These are phyloP conservation scores for Phenganax marumi DNA, from an alignment of 92 coral and sea anemone species.

Conservation along the genomic window DNA sequence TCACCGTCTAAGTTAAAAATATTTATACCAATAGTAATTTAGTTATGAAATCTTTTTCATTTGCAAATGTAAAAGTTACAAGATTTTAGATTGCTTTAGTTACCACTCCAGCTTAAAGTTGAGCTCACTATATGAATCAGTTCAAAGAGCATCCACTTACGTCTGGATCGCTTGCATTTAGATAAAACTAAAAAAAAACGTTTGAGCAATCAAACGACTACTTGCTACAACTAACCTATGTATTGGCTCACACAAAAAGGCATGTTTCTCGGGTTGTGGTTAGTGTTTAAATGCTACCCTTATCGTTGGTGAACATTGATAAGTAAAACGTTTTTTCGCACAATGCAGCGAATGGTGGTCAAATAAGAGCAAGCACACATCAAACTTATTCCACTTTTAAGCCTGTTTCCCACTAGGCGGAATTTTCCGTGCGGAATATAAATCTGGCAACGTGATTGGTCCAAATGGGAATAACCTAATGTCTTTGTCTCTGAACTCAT, in stretches of 20 bases:
- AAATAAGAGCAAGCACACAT: too few species aligned
- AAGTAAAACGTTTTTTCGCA: too few species aligned
- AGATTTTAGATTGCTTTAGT: neutral
- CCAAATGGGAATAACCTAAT: too few species aligned
- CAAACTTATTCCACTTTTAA: too few species aligned
- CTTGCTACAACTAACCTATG: neutral
- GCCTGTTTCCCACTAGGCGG: too few species aligned
- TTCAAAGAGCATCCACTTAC: constrained; percentile 50
- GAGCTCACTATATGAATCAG: neutral
- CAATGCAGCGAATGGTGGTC: too few species aligned
- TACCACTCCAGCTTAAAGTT: too few species aligned
- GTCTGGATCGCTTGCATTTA: constrained; percentile 82
- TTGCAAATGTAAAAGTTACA: neutral
- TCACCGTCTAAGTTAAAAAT: constrained; percentile 66
- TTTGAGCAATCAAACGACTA: neutral
- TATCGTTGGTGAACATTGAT: too few species aligned
- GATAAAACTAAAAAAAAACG: constrained; percentile 66
- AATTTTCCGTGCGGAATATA: too few species aligned
- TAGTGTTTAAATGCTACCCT: too few species aligned
- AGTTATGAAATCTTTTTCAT: neutral
- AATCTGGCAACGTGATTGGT: too few species aligned
- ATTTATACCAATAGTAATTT: neutral
- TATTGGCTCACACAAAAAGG: neutral
- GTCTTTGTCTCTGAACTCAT: too few species aligned
- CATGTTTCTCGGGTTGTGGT: neutral